phyloP scores from a whole-genome alignment of 2,797 vertebrate genomes.

The Scleropages formosus region DNA sequence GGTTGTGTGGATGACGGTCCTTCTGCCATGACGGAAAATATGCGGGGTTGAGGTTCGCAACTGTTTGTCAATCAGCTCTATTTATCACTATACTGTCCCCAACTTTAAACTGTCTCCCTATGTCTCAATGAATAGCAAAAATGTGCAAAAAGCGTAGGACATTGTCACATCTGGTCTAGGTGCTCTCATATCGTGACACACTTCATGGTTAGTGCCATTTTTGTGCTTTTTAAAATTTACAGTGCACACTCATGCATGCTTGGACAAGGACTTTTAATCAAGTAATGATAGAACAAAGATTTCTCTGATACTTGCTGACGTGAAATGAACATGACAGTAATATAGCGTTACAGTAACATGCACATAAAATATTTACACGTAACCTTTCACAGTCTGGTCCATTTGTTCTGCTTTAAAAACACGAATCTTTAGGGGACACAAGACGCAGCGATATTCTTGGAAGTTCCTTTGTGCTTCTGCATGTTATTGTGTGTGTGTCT shows the following conservation, averaged over 20 bases:
- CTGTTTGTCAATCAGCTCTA: slow-evolving; percentile 10
- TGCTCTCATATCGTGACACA: slow-evolving; percentile 22
- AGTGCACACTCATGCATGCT: too few relatives aligned
- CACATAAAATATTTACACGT: slow-evolving; percentile 63
- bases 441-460: slow-evolving; percentile 23
- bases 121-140: background rate
- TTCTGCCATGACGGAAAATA: too few relatives aligned
- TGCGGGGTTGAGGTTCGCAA: too few relatives aligned
- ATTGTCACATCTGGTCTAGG: background rate
- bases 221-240: too few relatives aligned
- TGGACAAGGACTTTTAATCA: background rate
- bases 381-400: slow-evolving; percentile 38
- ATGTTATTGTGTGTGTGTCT: background rate
- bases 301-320: slow-evolving; percentile 47
- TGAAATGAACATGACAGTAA: slow-evolving; percentile 64
- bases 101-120: too few relatives aligned
- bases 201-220: background rate
- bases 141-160: slow-evolving; percentile 3
- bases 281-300: slow-evolving; percentile 30
- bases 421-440: slow-evolving; percentile 50
- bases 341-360: slow-evolving; percentile 57
- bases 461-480: slow-evolving; percentile 19
- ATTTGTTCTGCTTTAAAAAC: slow-evolving; percentile 25
- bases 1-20: too few relatives aligned
- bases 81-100: background rate